Base-by-base conservation (phyloP, 2,113 vertebrate genomes). In the Panthera uncia region DNA sequence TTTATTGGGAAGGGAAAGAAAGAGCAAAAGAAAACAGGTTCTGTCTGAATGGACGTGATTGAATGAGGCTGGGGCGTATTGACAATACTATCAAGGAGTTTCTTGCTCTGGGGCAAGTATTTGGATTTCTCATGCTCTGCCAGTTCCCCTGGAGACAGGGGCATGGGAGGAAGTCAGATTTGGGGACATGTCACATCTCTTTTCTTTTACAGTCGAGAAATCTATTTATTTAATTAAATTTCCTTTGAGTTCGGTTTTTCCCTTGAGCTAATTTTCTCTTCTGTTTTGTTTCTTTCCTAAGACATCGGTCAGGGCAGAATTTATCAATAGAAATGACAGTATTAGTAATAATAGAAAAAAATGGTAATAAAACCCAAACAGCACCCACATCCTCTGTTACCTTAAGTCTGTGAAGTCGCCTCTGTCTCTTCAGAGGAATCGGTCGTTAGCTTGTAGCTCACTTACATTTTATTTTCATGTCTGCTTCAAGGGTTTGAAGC, bases 211-310 rank as follows among this genome's bases (percentile, higher is more conserved):
- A 74, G 92, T 89, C 93, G 91, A 98, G 96, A 91, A 87, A 94
- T 96, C 97, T 89, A 78, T 90, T 95, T 91, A 45, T 97, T 96
- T 97, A 97, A 98, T 98, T 97, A 93, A 69, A 95, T 95, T 97
- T 97, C 93, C 71, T 80, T 87, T 48, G 92, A 85, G 31, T 98
- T 95, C 63, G n/a, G 3, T 88, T 98, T 96, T 81, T 55, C 91
- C 68, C 81, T 80, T 33, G 2, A 89, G 91, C 86, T 84, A 69
- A 82, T 93, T 88, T 98, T 97, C 88, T 87, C 73, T 83, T 91
- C 96, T 96, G 89, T 97, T 97, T 98, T 91, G 57, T 89, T 96
- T 94, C 97, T 96, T 97, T 69, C 73, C 89, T 7, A 41, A 92
- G 96, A 94, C 11, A 61, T 98, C 5, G 4, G 80, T 68, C 79